These are phyloP conservation scores for Sarcophaga rosellei DNA, from an alignment of 2,888 invertebrate species.

Conservation along the genomic window DNA sequence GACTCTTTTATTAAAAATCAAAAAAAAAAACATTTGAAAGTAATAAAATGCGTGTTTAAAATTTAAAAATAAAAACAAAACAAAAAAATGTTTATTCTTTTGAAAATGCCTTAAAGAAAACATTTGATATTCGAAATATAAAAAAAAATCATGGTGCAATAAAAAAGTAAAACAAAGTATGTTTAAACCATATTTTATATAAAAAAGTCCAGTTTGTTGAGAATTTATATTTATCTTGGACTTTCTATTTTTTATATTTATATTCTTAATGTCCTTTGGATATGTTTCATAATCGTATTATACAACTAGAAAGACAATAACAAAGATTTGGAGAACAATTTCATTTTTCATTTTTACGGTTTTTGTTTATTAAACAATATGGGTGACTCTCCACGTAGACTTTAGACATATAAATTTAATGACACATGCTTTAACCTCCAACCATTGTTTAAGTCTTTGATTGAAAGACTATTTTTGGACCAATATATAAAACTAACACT, in stretches of 20 bases:
- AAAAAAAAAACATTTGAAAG: neutral
- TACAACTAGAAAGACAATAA: neutral
- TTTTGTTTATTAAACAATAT: too few relatives aligned
- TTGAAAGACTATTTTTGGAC: too few relatives aligned
- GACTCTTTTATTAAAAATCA: slow-evolving; percentile 5
- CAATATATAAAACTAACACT: too few relatives aligned
- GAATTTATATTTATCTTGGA: slow-evolving; percentile 23
- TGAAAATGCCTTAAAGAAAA: too few relatives aligned
- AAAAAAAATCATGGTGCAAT: too few relatives aligned
- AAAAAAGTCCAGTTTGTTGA: slow-evolving; percentile 15
- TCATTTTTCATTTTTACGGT: too few relatives aligned
- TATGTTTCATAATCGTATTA: slow-evolving; percentile 11
- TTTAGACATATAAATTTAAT: too few relatives aligned
- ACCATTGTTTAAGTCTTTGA: too few relatives aligned
- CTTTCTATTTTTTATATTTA: slow-evolving; percentile 63
- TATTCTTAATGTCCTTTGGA: slow-evolving; percentile 62
- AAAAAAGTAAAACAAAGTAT: neutral
- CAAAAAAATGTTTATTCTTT: too few relatives aligned
- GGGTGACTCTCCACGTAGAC: too few relatives aligned
- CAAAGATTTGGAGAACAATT: neutral
- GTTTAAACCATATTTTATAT: neutral
- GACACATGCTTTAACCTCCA: too few relatives aligned
- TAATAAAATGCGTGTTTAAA: slow-evolving; percentile 33
- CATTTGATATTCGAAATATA: too few relatives aligned
- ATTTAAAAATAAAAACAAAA: neutral